These are phyloP conservation scores for Cavia porcellus DNA, from an alignment of 2,113 vertebrate genomes.

Conservation along the genomic window DNA sequence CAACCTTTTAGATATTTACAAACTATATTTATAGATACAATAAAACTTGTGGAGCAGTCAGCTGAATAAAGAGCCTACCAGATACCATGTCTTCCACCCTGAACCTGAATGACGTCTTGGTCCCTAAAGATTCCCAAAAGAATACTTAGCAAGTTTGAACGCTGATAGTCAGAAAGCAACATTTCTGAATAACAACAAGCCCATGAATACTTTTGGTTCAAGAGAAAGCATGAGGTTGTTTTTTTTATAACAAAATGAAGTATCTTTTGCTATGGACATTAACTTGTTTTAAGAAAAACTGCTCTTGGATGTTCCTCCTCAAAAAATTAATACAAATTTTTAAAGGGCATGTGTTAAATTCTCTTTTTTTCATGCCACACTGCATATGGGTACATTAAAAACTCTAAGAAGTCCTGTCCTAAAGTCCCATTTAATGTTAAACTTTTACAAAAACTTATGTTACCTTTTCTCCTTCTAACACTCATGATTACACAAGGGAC, in stretches of 20 bases:
- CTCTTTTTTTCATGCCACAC: neutral
- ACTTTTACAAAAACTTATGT: neutral
- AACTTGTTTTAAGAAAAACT: neutral
- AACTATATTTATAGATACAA: conserved; percentile 63
- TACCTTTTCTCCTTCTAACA: neutral
- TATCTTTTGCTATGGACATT: neutral
- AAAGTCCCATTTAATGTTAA: neutral
- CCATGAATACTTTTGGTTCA: neutral
- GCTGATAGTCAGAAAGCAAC: neutral
- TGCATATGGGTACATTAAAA: neutral
- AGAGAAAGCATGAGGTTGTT: neutral
- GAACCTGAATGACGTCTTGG: neutral
- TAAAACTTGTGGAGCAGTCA: conserved; percentile 45
- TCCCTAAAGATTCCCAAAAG: neutral
- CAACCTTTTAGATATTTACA: conserved; percentile 78
- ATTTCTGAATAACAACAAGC: neutral
- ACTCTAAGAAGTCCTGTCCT: neutral
- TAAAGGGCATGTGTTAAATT: neutral
- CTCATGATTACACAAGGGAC: neutral
- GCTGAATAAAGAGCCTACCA: conserved; percentile 43
- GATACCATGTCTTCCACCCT: neutral
- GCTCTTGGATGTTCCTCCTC: neutral
- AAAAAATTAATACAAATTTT: neutral
- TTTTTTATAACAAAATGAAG: neutral
- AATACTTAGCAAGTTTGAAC: neutral